phyloP scores from a whole-genome alignment of 2,797 vertebrate species.

The Acrossocheilus wenchowensis region DNA sequence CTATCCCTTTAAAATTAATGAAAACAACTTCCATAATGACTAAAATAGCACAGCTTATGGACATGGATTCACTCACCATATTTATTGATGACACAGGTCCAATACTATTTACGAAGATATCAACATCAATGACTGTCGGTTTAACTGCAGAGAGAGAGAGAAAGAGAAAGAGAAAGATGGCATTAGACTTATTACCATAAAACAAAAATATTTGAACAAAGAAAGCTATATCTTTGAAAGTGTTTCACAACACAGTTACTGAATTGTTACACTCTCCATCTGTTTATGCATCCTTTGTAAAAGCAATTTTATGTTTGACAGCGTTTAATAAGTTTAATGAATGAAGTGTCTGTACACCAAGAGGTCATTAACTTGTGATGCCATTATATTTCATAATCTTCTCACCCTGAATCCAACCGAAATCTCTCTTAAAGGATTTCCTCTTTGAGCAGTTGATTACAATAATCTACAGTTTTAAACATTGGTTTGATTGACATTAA shows the following conservation, averaged over 20 bases:
- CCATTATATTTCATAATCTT: slow-evolving; percentile 9
- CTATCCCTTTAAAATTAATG: not conserved
- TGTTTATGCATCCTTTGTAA: not conserved
- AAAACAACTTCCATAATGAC: not conserved
- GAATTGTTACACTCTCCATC: not conserved
- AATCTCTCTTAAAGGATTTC: slow-evolving; percentile 30
- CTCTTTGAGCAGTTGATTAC: slow-evolving; percentile 35
- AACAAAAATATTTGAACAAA: not conserved
- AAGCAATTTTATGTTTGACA: slow-evolving; percentile 8
- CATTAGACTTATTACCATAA: slow-evolving; percentile 80
- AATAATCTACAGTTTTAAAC: slow-evolving; percentile 29
- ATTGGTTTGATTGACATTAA: slow-evolving; percentile 37
- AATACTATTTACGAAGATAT: slow-evolving; percentile 97
- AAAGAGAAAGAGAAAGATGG: slow-evolving; percentile 24
- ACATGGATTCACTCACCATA: slow-evolving; percentile 87
- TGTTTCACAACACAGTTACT: not conserved
- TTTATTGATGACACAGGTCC: slow-evolving; percentile 98
- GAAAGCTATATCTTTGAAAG: not conserved
- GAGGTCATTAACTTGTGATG: not conserved
- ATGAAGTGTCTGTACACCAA: slow-evolving; percentile 1
- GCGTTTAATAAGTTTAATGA: slow-evolving; percentile 14
- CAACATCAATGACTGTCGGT: slow-evolving; percentile 93
- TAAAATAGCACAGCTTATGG: slow-evolving; percentile 4
- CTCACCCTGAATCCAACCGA: slow-evolving; percentile 8
- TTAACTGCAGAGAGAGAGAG: slow-evolving; percentile 82